These are phyloP conservation scores for Brachyalestes nurse DNA, from an alignment of 2,797 vertebrate genomes.

Conservation along the genomic window DNA sequence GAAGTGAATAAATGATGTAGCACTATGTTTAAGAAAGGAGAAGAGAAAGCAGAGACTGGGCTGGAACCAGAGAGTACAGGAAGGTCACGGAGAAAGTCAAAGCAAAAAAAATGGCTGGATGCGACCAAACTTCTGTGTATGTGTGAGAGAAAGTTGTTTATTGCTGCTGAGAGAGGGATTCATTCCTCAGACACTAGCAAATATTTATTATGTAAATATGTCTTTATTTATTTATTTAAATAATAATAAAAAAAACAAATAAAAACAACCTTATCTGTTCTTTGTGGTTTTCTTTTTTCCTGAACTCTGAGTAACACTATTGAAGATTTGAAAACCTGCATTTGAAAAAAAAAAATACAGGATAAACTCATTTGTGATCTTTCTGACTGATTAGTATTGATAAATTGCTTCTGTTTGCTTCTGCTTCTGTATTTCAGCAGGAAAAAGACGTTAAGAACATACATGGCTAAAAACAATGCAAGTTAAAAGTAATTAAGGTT, in stretches of 20 bases:
- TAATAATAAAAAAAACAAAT: too few species aligned
- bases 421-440: too few species aligned
- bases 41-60: constrained; percentile 76
- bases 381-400: too few species aligned
- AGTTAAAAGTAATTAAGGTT: neutral
- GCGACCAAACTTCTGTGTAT: constrained; percentile 57
- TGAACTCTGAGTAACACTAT: too few species aligned
- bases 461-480: neutral
- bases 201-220: constrained; percentile 97
- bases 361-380: too few species aligned
- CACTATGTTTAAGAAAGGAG: constrained; percentile 44
- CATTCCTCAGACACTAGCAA: constrained; percentile 58
- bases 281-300: neutral
- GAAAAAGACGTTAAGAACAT: too few species aligned
- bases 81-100: constrained; percentile 51
- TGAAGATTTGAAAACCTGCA: too few species aligned
- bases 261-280: constrained; percentile 13
- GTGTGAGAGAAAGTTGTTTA: constrained; percentile 12
- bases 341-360: too few species aligned
- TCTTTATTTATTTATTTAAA: constrained; percentile 92
- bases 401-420: too few species aligned
- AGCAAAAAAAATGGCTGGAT: constrained; percentile 66
- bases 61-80: constrained; percentile 75
- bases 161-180: constrained; percentile 15
- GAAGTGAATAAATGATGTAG: constrained; percentile 70